Percentiles rank a stretch among this genome's conserved stretches.
Conservation (phyloP, 2,113 vertebrate species). For the Columbina picui region DNA sequence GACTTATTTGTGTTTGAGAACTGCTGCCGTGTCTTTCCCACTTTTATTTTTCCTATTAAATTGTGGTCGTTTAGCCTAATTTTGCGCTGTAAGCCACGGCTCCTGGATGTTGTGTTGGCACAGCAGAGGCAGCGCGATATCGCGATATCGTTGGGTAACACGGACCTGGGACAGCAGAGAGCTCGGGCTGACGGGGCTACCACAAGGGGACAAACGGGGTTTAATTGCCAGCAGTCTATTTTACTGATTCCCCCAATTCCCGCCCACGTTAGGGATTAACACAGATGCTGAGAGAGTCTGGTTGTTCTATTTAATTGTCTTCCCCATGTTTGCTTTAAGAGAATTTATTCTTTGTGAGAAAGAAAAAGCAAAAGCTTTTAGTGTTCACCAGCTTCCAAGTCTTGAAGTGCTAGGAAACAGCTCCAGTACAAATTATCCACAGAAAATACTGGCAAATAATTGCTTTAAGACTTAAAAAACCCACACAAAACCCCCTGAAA, state of each 20-base stretch:
- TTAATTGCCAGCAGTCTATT: not conserved
- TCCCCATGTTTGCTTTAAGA: not conserved
- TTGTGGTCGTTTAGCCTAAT: not conserved
- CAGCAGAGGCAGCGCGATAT: not conserved
- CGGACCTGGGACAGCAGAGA: not conserved
- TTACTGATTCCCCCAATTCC: not conserved
- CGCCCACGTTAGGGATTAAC: not conserved
- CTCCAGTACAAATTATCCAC: not conserved
- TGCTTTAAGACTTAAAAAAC: not conserved
- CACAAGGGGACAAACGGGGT: not conserved
- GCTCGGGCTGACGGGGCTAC: not conserved
- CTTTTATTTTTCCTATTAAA: not conserved
- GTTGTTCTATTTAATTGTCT: not conserved
- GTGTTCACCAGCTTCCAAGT: not conserved
- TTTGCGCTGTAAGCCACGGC: not conserved
- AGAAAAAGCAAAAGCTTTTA: conserved; percentile 22
- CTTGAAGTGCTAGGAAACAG: not conserved
- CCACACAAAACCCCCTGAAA: not conserved
- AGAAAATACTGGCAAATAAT: not conserved
- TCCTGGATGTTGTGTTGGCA: not conserved
- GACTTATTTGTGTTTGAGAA: not conserved
- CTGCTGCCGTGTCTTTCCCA: not conserved
- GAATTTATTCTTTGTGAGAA: not conserved
- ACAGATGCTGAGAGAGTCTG: not conserved
- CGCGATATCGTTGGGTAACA: not conserved